Evolutionary conservation across 2,888 invertebrate species (phyloP).

Genomic region (Apantesis nais): DNA sequence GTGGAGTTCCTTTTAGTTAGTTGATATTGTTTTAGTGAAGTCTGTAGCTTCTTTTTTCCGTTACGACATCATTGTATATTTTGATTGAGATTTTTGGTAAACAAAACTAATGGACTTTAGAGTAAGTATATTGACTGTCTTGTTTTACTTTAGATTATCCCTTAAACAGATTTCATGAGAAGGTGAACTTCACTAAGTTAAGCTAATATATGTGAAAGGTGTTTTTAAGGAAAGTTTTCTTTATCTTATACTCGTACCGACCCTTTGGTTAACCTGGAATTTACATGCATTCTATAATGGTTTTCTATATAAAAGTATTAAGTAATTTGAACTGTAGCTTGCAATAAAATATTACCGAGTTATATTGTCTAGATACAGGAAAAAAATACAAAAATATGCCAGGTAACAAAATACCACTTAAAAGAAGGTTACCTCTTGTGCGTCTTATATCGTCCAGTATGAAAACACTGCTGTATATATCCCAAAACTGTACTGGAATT

Average conservation of each 20-base stretch:
- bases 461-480: not conserved
- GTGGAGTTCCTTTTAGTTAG: conserved; percentile 52
- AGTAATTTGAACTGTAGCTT: not conserved
- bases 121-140: not conserved
- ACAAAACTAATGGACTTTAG: not conserved
- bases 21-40: conserved; percentile 43
- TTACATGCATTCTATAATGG: too few relatives aligned
- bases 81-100: conserved; percentile 1
- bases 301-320: not conserved
- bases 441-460: not conserved
- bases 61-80: conserved; percentile 20
- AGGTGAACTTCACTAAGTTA: not conserved
- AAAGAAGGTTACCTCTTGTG: not conserved
- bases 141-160: not conserved
- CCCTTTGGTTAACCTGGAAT: too few relatives aligned
- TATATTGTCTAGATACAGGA: not conserved
- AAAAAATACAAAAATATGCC: too few relatives aligned
- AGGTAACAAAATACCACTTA: too few relatives aligned
- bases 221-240: not conserved
- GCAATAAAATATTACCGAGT: not conserved
- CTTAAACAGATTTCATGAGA: not conserved
- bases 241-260: not conserved
- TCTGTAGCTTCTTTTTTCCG: conserved; percentile 25
- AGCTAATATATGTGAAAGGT: not conserved
- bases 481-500: not conserved